phyloP scores from a whole-genome alignment of 1,140 invertebrate genomes.

The Lethrus apterus region DNA sequence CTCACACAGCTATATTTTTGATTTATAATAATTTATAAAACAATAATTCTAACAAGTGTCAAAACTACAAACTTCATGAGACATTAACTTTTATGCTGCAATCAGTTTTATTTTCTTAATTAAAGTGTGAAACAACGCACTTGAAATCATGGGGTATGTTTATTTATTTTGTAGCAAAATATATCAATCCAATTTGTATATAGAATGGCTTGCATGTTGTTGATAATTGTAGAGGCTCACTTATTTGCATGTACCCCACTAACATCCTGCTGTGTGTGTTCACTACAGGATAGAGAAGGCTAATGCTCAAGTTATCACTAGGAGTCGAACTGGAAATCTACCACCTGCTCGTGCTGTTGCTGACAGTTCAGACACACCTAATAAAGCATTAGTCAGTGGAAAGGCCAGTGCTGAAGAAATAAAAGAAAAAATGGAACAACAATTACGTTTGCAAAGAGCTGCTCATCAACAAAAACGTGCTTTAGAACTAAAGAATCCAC shows the following conservation, averaged over 20 bases:
- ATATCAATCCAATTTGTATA: neutral
- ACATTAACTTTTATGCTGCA: too few species aligned
- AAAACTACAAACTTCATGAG: too few species aligned
- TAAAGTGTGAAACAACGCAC: too few species aligned
- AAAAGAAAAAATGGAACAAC: conserved; percentile 86
- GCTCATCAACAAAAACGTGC: conserved; percentile 80
- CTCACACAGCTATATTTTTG: too few species aligned
- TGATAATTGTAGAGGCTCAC: too few species aligned
- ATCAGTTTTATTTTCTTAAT: too few species aligned
- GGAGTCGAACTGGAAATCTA: conserved; percentile 62
- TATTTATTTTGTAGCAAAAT: too few species aligned
- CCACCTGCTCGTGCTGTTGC: conserved; percentile 44
- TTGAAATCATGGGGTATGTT: too few species aligned
- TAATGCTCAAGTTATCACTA: conserved; percentile 64
- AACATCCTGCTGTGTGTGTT: conserved; percentile 41
- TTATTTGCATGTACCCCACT: conserved; percentile 23
- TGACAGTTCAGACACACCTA: conserved; percentile 17
- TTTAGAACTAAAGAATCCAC: conserved; percentile 50
- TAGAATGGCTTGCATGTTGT: too few species aligned
- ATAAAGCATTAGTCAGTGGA: conserved; percentile 42
- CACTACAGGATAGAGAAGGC: conserved; percentile 52
- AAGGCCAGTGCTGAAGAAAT: conserved; percentile 70
- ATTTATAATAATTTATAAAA: too few species aligned
- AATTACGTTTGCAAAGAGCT: conserved; percentile 74
- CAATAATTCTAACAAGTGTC: neutral